Evolutionary conservation across 1,140 invertebrate species (phyloP), one percentile per base, ranked within the genome.

Genomic region (Colletes gigas): DNA sequence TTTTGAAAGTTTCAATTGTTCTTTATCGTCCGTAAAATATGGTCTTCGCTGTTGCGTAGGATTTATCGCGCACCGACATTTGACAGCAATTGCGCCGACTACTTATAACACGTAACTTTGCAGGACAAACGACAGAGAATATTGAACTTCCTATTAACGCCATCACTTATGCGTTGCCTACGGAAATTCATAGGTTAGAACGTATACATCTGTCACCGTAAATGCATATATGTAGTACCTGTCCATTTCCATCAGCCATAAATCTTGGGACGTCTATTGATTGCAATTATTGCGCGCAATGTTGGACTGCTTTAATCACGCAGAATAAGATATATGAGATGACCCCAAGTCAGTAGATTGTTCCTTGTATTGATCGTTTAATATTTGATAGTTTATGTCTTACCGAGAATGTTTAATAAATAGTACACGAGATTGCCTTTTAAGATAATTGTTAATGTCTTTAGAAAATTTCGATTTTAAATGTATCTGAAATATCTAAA

Each of bases 111-210:
- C 12, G 41, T 10, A 75, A 75, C 75, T 62, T 67, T 75, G 44
- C 17, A 12, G 5, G 44, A 39, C 21, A 41, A 80, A 68, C 47
- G 63, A 60, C 50, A 21, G 71, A 59, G 78, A 80, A 80, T 80
- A 74, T 74, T 74, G 72, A 75, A 80, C 73, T 75, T 80, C 72
- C 71, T 80, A 75, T 80, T 80, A 80, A 75, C 47, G 70, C 74
- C 78, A 67, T 66, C 63, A 70, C 62, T 80, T 41, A 50, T 41
- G 47, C 55, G 55, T 75, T 65, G 55, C 47, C 52, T 39, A 68
- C 63, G 78, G 72, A 75, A 80, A 80, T 80, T 80, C 78, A 75
- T 80, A 74, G 78, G 62, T 62, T 50, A 12, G 78, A 74, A 60
- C 78, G 54, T 80, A 68, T 60, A 80, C 63, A 80, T 80, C 62